Base-by-base conservation (phyloP, 1,140 invertebrate species). In the Conus betulinus region DNA sequence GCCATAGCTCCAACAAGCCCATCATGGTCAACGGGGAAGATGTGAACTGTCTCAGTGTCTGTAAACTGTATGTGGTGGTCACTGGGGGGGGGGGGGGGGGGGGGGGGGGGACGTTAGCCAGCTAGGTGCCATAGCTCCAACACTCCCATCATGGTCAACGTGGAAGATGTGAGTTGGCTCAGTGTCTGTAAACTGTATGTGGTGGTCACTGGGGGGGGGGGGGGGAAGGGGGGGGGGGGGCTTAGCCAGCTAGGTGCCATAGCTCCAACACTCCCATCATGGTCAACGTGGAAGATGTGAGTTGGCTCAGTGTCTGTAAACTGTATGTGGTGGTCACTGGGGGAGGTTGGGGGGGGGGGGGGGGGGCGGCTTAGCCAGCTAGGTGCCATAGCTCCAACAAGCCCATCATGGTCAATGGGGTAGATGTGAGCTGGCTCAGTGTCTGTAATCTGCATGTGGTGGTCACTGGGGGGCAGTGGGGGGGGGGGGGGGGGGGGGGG, bases 191-290 rank as follows among this genome's bases (percentile, higher is more conserved):
- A 39, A 1, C 13, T 15, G 11, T 3, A 17, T 81, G 13, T 27
- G 78, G 78, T 17, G 51, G 78, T 27, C 13, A 15, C 15, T 52
- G 78, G 78, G 1, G 78, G 25, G 51, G 78, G 78, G 51, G 13
- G 78, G 60, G 11, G 11, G 20, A n/a, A n/a, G 13, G 20, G 11
- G n/a, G n/a, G n/a, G n/a, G n/a, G n/a, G n/a, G n/a, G n/a, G n/a
- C n/a, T n/a, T n/a, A n/a, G n/a, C n/a, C n/a, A n/a, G 99, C 99
- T 25, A 96, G 99, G 52, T 96, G 99, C 84, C 99, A 99, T 94
- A 96, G 97, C 78, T 96, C 96, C 81, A 97, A 98, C 94, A 97
- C 97, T 0, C 96, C 97, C 2, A 98, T 99, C 89, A 84, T 97
- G 23, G 97, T 99, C 7, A 97, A 98, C 94, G 98, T 97, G 15